Conservation (phyloP, 2,888 invertebrate genomes). For the Villa cingulata region DNA sequence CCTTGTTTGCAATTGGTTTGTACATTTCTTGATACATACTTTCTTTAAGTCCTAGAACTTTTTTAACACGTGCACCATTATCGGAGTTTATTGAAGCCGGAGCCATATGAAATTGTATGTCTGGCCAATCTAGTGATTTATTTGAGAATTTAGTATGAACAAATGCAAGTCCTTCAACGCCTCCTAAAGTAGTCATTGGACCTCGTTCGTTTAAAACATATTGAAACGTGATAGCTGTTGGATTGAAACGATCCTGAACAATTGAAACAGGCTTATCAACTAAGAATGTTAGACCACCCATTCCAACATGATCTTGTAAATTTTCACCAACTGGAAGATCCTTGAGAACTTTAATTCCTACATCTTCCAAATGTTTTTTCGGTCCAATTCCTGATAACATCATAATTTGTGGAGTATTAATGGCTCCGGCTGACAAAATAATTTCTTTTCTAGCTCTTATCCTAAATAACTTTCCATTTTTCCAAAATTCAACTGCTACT, state of each 20-base stretch:
- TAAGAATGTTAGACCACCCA: slow-evolving; percentile 50
- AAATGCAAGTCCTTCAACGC: slow-evolving; percentile 77
- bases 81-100: slow-evolving; percentile 78
- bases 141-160: slow-evolving; percentile 76
- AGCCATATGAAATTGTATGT: slow-evolving; percentile 86
- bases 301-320: slow-evolving; percentile 77
- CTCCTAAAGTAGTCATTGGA: slow-evolving; percentile 77
- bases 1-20: slow-evolving; percentile 62
- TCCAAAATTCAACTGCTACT: slow-evolving; percentile 64
- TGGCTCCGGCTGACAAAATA: slow-evolving; percentile 77
- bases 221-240: slow-evolving; percentile 65
- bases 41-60: slow-evolving; percentile 68
- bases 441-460: slow-evolving; percentile 69
- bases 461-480: slow-evolving; percentile 54
- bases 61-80: slow-evolving; percentile 55
- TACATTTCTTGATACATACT: slow-evolving; percentile 67
- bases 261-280: slow-evolving; percentile 75
- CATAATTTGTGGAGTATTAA: slow-evolving; percentile 81
- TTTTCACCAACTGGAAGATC: slow-evolving; percentile 70
- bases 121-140: slow-evolving; percentile 63
- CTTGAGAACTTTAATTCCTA: slow-evolving; percentile 59
- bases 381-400: slow-evolving; percentile 84
- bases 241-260: slow-evolving; percentile 63
- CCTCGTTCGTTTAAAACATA: slow-evolving; percentile 66
- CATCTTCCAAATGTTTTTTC: slow-evolving; percentile 48